These are phyloP conservation scores for Drosophila incognita DNA, from an alignment of 2,888 invertebrate species.

Conservation along the genomic window DNA sequence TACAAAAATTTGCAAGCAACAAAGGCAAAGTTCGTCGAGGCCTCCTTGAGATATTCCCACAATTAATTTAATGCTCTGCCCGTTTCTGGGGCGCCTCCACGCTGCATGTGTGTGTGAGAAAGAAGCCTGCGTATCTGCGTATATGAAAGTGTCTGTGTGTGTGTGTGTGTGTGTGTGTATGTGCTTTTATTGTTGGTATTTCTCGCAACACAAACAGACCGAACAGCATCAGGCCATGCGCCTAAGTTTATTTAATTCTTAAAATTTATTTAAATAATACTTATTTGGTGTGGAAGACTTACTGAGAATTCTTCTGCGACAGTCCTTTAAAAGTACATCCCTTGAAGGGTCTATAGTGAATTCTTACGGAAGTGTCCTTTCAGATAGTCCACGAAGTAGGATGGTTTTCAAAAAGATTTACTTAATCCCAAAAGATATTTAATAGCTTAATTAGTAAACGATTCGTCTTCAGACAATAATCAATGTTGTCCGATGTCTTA, in stretches of 20 bases:
- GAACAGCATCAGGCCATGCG: background rate
- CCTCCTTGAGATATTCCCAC: constrained; percentile 68
- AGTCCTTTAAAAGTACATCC: background rate
- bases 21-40: constrained; percentile 52
- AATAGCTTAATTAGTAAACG: background rate
- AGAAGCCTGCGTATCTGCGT: constrained; percentile 2
- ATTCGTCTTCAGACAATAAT: background rate
- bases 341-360: background rate
- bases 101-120: constrained; percentile 16
- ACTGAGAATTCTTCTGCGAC: background rate
- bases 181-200: constrained; percentile 8
- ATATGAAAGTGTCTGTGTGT: background rate
- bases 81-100: constrained; percentile 50
- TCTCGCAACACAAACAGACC: background rate
- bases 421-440: background rate
- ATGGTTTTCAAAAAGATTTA: background rate
- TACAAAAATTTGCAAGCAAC: constrained; percentile 47
- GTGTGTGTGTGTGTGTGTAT: background rate
- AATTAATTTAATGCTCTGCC: constrained; percentile 68
- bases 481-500: constrained; percentile 3
- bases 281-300: background rate
- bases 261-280: constrained; percentile 14
- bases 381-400: background rate
- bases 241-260: constrained; percentile 10
- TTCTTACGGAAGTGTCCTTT: background rate